Percentiles rank a stretch among this genome's conserved stretches.
phyloP scores from a whole-genome alignment of 2,113 vertebrate genomes.

The Lynx canadensis region DNA sequence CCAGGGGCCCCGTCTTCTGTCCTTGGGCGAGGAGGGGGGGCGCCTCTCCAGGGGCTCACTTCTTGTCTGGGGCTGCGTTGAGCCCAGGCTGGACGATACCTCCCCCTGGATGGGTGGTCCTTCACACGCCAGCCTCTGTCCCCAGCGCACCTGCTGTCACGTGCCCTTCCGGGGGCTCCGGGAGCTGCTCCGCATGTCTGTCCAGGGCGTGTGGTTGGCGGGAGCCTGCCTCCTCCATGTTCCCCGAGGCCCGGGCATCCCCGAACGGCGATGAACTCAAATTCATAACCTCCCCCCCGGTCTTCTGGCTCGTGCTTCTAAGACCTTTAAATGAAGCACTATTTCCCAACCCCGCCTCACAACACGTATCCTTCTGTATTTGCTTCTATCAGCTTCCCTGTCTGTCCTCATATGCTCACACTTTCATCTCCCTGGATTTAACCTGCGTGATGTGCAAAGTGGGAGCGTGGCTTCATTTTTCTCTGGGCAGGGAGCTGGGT shows the following conservation, averaged over 20 bases:
- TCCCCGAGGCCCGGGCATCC: too few relatives aligned
- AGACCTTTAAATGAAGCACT: not conserved
- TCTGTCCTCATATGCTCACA: fast-evolving
- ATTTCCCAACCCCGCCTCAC: fast-evolving
- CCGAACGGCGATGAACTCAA: not conserved
- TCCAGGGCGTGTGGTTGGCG: not conserved
- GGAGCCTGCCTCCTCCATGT: fast-evolving
- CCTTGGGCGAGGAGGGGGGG: not conserved
- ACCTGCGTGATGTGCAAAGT: not conserved
- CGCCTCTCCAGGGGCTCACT: not conserved
- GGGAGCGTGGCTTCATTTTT: not conserved
- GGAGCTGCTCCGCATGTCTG: fast-evolving
- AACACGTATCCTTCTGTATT: fast-evolving
- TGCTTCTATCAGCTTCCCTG: fast-evolving
- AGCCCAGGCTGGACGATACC: not conserved
- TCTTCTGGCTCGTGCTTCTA: not conserved
- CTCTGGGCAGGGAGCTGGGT: not conserved
- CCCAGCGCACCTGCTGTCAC: not conserved
- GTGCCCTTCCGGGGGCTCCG: not conserved
- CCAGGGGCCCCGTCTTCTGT: fast-evolving
- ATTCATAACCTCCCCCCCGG: fast-evolving
- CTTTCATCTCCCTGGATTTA: not conserved
- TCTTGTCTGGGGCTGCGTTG: too few relatives aligned
- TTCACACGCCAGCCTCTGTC: not conserved
- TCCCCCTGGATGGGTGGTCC: not conserved